Percentiles rank a stretch among this genome's conserved stretches.
These are phyloP conservation scores for Paratrypauchen microcephalus DNA, from an alignment of 2,797 vertebrate species.

Conservation along the genomic window DNA sequence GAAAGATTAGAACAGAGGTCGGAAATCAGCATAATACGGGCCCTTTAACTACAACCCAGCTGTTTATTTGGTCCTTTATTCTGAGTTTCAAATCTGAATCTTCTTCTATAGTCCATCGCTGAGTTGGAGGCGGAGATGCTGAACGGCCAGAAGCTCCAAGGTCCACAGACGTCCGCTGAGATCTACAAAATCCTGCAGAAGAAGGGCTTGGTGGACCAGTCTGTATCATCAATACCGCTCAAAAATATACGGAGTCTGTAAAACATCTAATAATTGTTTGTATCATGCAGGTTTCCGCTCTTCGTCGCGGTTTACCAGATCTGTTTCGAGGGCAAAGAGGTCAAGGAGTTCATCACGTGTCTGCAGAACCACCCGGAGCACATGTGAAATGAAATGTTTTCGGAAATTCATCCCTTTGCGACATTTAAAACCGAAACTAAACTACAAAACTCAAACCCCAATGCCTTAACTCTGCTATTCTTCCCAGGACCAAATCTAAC, in stretches of 20 bases:
- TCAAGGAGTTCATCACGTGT: slow-evolving; percentile 84
- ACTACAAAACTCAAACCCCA: background rate
- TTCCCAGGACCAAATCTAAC: background rate
- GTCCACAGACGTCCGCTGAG: slow-evolving; percentile 85
- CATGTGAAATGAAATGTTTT: slow-evolving; percentile 40
- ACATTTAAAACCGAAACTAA: background rate
- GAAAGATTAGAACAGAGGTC: no score
- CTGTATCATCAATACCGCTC: slow-evolving; percentile 47
- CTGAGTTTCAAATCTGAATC: background rate
- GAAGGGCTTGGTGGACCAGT: slow-evolving; percentile 79
- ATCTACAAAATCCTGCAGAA: slow-evolving; percentile 86
- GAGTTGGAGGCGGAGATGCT: slow-evolving; percentile 87
- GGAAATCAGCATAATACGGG: no score
- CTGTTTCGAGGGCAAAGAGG: slow-evolving; percentile 81
- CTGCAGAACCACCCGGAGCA: slow-evolving; percentile 88
- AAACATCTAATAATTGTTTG: background rate
- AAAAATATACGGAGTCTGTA: background rate
- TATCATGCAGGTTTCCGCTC: slow-evolving; percentile 80
- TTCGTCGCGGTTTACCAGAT: slow-evolving; percentile 84
- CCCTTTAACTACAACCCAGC: no score
- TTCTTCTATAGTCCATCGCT: slow-evolving; percentile 77
- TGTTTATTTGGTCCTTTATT: no score
- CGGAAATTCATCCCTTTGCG: background rate
- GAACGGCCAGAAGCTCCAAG: slow-evolving; percentile 90
- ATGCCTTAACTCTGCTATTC: background rate